Conservation (phyloP, 2,797 vertebrate species). For the Petrocephalus schoutedeni region DNA sequence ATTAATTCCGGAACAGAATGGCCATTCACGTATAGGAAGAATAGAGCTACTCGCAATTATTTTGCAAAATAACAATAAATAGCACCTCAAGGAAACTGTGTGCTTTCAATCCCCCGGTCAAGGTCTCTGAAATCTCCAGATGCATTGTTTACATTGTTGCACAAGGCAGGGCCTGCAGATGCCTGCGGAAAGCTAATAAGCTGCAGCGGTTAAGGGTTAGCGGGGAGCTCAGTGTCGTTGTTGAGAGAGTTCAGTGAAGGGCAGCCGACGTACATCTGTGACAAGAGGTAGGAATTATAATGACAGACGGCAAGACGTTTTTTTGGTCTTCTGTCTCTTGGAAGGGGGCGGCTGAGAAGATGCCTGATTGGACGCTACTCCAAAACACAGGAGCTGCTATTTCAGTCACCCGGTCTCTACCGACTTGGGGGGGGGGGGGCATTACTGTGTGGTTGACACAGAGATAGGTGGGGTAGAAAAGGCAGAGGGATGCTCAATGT, state of each 20-base stretch:
- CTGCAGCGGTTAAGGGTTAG: neutral
- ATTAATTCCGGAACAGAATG: neutral
- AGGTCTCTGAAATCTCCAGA: conserved; percentile 9
- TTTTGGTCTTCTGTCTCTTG: neutral
- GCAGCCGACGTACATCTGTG: neutral
- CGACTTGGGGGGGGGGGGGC: neutral
- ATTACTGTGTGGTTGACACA: neutral
- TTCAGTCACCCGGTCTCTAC: neutral
- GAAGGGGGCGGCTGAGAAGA: neutral
- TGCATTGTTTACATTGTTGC: neutral
- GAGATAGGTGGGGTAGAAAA: neutral
- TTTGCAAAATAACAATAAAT: neutral
- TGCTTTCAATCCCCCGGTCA: neutral
- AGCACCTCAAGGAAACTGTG: neutral
- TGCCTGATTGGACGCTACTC: conserved; percentile 6
- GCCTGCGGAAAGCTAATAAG: conserved; percentile 11
- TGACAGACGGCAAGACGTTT: neutral
- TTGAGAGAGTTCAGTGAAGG: neutral
- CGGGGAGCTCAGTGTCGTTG: neutral
- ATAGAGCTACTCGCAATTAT: neutral
- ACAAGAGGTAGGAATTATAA: neutral
- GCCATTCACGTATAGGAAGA: neutral
- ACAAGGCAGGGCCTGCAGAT: neutral
- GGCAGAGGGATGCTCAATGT: neutral
- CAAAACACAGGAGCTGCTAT: neutral